phyloP scores from a whole-genome alignment of 2,113 vertebrate species.

The Ictalurus furcatus region DNA sequence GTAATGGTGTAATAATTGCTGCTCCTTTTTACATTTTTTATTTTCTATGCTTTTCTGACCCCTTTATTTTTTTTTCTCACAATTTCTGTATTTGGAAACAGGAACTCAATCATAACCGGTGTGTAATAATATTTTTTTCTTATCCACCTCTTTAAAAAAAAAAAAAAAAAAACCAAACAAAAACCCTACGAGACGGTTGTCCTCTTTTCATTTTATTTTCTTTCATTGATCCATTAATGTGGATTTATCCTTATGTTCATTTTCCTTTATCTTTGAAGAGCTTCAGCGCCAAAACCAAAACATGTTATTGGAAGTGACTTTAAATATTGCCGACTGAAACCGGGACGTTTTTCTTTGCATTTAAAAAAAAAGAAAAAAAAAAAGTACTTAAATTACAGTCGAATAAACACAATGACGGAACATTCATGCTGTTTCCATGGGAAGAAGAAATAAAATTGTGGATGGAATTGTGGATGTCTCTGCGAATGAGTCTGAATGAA shows the following conservation, averaged over 20 bases:
- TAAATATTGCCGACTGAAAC: neutral
- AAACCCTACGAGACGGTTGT: neutral
- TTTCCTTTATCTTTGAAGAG: neutral
- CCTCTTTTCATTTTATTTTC: neutral
- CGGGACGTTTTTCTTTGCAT: neutral
- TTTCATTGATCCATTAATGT: neutral
- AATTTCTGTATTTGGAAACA: neutral
- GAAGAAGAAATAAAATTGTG: neutral
- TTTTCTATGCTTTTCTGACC: neutral
- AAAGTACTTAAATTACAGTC: neutral
- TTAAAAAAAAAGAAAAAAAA: too few species aligned
- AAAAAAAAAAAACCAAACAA: too few species aligned
- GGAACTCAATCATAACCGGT: neutral
- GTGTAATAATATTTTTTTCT: neutral
- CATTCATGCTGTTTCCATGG: neutral
- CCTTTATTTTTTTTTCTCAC: too few species aligned
- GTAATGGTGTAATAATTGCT: neutral
- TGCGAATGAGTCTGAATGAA: neutral
- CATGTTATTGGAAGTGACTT: neutral
- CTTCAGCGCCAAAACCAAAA: neutral
- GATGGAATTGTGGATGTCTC: neutral
- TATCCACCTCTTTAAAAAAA: neutral
- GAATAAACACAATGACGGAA: neutral
- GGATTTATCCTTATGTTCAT: neutral
- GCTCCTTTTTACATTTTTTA: neutral